phyloP scores from a whole-genome alignment of 2,113 vertebrate genomes.

The Pimephales promelas region DNA sequence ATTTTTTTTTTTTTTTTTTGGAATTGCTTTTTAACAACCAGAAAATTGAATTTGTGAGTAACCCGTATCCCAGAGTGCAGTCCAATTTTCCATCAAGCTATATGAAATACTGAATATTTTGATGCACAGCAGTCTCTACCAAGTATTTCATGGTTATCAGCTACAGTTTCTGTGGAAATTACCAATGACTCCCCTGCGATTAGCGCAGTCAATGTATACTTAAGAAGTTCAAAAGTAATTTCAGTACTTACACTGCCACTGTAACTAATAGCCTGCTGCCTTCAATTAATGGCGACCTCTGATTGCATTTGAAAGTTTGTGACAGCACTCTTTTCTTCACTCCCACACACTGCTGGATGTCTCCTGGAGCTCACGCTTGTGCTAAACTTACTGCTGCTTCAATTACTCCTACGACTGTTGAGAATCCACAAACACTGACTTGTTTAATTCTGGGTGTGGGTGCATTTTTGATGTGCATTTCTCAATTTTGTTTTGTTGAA shows the following conservation, averaged over 20 bases:
- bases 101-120: constrained; percentile 43
- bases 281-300: constrained; percentile 29
- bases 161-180: constrained; percentile 34
- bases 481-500: not conserved
- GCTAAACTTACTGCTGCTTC: constrained; percentile 9
- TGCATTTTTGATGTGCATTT: not conserved
- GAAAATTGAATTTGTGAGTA: constrained; percentile 53
- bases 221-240: constrained; percentile 36
- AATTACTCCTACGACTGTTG: not conserved
- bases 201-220: constrained; percentile 21
- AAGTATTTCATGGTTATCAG: constrained; percentile 41
- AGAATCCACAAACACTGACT: not conserved
- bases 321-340: not conserved
- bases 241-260: constrained; percentile 12
- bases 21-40: constrained; percentile 59
- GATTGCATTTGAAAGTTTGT: constrained; percentile 32
- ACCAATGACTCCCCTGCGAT: constrained; percentile 30
- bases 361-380: not conserved
- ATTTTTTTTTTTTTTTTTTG: not conserved
- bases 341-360: not conserved
- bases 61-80: constrained; percentile 43
- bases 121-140: constrained; percentile 16
- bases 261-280: constrained; percentile 36
- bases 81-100: constrained; percentile 32
- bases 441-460: not conserved